A percentile compares a stretch with the other conserved stretches of the same genome.
phyloP scores from a whole-genome alignment of 1,140 invertebrate genomes.

The Bombus polaris region DNA sequence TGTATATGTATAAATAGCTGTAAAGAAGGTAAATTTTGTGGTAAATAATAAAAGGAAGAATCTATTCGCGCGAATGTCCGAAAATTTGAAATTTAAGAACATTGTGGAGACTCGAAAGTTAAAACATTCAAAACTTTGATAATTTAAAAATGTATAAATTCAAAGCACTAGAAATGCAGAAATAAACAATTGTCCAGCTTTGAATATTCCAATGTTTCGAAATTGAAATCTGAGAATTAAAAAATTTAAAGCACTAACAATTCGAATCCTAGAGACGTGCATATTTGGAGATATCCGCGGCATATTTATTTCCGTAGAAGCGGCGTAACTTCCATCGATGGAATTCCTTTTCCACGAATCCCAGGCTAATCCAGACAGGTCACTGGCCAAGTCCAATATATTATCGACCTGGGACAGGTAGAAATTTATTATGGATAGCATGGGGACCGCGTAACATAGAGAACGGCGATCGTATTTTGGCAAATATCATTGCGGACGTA shows the following conservation, averaged over 20 bases:
- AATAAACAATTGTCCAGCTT: background rate
- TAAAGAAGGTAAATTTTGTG: too few species aligned
- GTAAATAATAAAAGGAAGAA: too few species aligned
- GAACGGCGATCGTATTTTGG: constrained; percentile 54
- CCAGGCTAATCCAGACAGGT: background rate
- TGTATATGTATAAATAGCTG: too few species aligned
- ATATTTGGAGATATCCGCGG: background rate
- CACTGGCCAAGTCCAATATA: constrained; percentile 6
- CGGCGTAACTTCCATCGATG: background rate
- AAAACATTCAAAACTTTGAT: too few species aligned
- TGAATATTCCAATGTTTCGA: background rate
- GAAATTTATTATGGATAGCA: constrained; percentile 52
- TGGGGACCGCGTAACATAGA: background rate
- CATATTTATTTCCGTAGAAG: too few species aligned
- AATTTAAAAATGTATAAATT: background rate
- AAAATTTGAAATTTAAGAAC: too few species aligned
- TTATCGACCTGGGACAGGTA: constrained; percentile 18
- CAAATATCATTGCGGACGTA: constrained; percentile 62
- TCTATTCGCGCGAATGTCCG: background rate
- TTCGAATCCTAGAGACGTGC: too few species aligned
- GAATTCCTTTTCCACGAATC: background rate
- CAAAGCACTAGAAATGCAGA: background rate
- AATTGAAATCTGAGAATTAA: too few species aligned
- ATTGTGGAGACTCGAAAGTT: too few species aligned
- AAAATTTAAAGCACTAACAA: too few species aligned